Percentiles rank a stretch among this genome's conserved stretches.
phyloP scores from a whole-genome alignment of 2,797 vertebrate genomes.

The Yasuhikotakia modesta region DNA sequence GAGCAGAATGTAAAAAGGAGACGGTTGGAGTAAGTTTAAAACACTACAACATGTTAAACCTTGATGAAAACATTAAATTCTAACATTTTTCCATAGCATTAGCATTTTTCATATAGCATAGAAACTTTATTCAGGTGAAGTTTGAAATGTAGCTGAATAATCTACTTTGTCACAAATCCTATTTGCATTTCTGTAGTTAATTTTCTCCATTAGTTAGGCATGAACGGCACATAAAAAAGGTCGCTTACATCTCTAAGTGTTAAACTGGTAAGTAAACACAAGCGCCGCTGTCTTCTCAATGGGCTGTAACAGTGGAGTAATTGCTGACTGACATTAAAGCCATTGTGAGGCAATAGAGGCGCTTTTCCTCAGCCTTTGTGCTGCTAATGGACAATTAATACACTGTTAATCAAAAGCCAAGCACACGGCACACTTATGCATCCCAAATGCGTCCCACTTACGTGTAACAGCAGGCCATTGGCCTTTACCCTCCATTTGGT shows the following conservation, averaged over 20 bases:
- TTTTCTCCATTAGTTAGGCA: conserved; percentile 35
- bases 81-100: too few species aligned
- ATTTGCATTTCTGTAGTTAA: neutral
- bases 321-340: conserved; percentile 58
- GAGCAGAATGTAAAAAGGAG: too few species aligned
- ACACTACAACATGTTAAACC: too few species aligned
- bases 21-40: too few species aligned
- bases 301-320: conserved; percentile 49
- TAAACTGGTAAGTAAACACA: conserved; percentile 55
- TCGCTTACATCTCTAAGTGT: conserved; percentile 53
- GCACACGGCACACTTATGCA: conserved; percentile 49
- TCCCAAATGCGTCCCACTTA: conserved; percentile 37
- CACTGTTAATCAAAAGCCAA: conserved; percentile 59
- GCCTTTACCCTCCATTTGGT: conserved; percentile 23
- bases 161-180: neutral
- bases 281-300: conserved; percentile 28
- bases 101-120: too few species aligned
- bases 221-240: neutral
- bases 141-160: neutral
- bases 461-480: conserved; percentile 23
- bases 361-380: conserved; percentile 47
- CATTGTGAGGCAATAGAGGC: conserved; percentile 53
- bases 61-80: too few species aligned
- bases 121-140: neutral
- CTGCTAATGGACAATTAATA: conserved; percentile 64